Evolutionary conservation across 2,888 invertebrate genomes (phyloP).

Genomic region (Oxystoma pomonae): DNA sequence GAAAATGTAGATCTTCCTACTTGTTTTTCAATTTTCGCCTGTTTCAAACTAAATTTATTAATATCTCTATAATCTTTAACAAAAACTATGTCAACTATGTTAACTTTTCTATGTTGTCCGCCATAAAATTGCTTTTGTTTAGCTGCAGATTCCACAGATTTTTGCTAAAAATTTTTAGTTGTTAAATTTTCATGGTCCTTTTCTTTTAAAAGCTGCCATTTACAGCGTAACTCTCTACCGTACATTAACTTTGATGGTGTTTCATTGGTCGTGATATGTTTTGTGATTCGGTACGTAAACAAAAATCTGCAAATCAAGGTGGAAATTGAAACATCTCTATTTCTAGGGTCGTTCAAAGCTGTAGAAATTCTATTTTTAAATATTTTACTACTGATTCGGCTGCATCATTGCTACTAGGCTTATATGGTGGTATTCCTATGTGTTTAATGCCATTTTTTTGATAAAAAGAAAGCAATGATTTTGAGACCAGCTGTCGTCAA

Average conservation of each 20-base stretch:
- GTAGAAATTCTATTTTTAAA: background rate
- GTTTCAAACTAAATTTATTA: background rate
- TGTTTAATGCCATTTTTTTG: background rate
- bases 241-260: background rate
- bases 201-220: background rate
- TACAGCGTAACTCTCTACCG: background rate
- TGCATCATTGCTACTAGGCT: background rate
- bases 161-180: background rate
- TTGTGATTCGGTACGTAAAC: no score
- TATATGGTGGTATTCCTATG: background rate
- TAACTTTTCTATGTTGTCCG: background rate
- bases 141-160: background rate
- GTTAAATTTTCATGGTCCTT: background rate
- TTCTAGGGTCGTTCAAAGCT: background rate
- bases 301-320: no score
- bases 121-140: background rate
- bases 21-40: conserved; percentile 1
- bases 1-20: background rate
- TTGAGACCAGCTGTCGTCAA: conserved; percentile 16
- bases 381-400: background rate
- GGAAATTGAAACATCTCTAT: background rate
- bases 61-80: background rate
- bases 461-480: background rate
- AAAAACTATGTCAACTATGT: background rate
- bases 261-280: background rate